Percentiles rank a stretch among this genome's conserved stretches.
These are phyloP conservation scores for Nibea coibor DNA, from an alignment of 2,113 vertebrate genomes.

Conservation along the genomic window DNA sequence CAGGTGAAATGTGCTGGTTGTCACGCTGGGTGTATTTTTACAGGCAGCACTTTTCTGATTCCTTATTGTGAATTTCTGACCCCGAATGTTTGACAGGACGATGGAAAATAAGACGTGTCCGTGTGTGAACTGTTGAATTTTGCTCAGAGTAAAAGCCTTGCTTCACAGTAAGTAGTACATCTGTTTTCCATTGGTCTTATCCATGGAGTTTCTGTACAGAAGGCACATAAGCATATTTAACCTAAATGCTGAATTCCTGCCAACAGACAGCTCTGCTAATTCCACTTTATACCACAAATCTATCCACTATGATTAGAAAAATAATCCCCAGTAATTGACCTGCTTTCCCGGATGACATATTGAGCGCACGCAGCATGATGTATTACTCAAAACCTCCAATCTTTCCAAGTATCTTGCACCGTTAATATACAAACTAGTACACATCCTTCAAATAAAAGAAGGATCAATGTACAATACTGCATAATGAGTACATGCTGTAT, in stretches of 20 bases:
- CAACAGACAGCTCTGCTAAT: constrained; percentile 17
- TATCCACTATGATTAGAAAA: constrained; percentile 32
- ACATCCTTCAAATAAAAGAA: constrained; percentile 34
- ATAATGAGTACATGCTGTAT: constrained; percentile 65
- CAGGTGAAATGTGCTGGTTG: neutral
- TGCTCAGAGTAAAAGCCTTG: neutral
- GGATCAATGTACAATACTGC: constrained; percentile 59
- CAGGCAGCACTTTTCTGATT: too few species aligned
- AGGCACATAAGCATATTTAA: constrained; percentile 5
- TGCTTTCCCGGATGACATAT: constrained; percentile 56
- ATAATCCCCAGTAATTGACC: constrained; percentile 60
- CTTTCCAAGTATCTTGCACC: constrained; percentile 16
- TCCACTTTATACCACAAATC: constrained; percentile 32
- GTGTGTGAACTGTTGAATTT: neutral
- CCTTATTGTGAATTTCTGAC: too few species aligned
- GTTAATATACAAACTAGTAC: constrained; percentile 55
- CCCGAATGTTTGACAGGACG: too few species aligned
- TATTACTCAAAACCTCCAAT: constrained; percentile 24
- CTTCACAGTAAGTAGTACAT: neutral
- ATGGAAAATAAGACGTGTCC: too few species aligned
- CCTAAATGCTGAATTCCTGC: constrained; percentile 14
- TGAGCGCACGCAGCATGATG: constrained; percentile 40
- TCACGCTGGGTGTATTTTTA: neutral
- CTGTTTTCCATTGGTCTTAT: neutral
- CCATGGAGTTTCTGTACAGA: neutral